Percentiles rank a stretch among this genome's conserved stretches.
These are phyloP conservation scores for Smithornis capensis DNA, from an alignment of 2,113 vertebrate genomes.

Conservation along the genomic window DNA sequence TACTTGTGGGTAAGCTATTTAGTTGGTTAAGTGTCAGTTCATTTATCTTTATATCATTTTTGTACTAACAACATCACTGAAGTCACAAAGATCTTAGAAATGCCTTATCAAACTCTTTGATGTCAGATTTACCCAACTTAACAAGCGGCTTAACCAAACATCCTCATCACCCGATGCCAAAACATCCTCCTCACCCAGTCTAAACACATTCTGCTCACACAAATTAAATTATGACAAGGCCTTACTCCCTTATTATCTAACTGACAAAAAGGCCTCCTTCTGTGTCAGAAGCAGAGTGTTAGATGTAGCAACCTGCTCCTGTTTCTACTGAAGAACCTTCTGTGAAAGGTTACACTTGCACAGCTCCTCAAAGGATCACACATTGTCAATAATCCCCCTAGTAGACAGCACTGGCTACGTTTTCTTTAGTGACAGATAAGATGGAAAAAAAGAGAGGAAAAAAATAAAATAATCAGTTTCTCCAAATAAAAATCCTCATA, in stretches of 20 bases:
- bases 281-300: not conserved
- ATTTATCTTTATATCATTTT: constrained; percentile 26
- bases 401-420: not conserved
- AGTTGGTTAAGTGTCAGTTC: not conserved
- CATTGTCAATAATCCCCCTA: not conserved
- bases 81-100: constrained; percentile 49
- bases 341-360: not conserved
- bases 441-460: not conserved
- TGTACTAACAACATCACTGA: constrained; percentile 23
- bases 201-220: constrained; percentile 51
- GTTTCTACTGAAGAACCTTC: not conserved
- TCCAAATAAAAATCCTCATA: not conserved
- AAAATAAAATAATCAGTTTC: not conserved
- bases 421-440: not conserved
- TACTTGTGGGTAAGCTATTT: not conserved
- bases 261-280: not conserved
- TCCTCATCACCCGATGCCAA: constrained; percentile 39
- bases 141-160: constrained; percentile 56
- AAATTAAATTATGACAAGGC: constrained; percentile 36
- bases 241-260: not conserved
- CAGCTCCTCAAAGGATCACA: not conserved
- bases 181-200: constrained; percentile 59
- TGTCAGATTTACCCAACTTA: constrained; percentile 43
- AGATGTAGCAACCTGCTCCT: not conserved
- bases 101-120: constrained; percentile 57